Conservation (phyloP, 2,113 vertebrate genomes). For the Centropus unirufus region DNA sequence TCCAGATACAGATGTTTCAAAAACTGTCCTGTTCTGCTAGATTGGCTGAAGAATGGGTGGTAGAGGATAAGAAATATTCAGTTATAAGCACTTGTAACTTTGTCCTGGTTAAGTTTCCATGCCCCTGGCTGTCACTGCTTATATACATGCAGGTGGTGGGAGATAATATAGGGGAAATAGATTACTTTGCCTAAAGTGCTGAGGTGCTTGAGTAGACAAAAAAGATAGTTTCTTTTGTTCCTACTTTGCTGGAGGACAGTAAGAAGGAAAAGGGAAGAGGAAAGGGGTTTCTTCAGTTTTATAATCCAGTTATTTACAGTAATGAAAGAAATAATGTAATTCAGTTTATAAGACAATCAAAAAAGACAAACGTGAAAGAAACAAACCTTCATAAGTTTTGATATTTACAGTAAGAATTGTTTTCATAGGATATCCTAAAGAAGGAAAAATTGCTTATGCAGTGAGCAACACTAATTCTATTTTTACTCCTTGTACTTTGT, state of each 20-base stretch:
- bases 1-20: background rate
- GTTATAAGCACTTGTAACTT: background rate
- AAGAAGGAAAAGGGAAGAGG: background rate
- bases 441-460: background rate
- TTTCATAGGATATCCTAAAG: background rate
- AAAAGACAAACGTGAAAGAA: background rate
- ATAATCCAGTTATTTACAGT: background rate
- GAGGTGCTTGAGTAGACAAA: background rate
- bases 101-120: background rate
- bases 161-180: background rate
- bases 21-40: background rate
- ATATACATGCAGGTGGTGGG: background rate
- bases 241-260: background rate
- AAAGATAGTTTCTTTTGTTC: background rate
- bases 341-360: conserved; percentile 8
- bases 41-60: background rate
- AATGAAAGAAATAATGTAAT: conserved; percentile 20
- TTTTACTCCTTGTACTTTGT: background rate
- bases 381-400: background rate
- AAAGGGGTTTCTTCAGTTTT: background rate
- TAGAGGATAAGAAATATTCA: background rate
- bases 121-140: background rate
- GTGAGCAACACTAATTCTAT: background rate
- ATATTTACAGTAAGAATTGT: background rate
- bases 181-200: background rate